Conservation (phyloP, 1,140 invertebrate species). For the Arctopsyche grandis region DNA sequence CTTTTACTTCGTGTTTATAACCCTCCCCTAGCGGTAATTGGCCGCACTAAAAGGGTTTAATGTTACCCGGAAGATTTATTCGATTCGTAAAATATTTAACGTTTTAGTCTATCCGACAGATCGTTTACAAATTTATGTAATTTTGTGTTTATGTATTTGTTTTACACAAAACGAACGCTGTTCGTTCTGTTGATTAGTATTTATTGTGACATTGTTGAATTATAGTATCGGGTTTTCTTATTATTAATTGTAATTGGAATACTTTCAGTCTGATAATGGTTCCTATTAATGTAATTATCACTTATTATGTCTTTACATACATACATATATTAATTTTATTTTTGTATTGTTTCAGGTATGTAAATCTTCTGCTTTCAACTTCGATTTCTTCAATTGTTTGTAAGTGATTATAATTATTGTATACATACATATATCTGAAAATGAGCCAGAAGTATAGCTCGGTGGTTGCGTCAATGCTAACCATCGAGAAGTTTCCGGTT, state of each 20-base stretch:
- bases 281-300: too few species aligned
- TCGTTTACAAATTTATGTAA: not conserved
- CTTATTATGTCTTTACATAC: too few species aligned
- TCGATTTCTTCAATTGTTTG: not conserved
- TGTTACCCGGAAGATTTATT: not conserved
- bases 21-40: not conserved
- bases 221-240: too few species aligned
- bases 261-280: too few species aligned
- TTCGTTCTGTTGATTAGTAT: not conserved
- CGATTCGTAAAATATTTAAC: not conserved
- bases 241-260: too few species aligned
- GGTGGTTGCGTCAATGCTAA: too few species aligned
- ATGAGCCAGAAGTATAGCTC: too few species aligned
- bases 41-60: conserved; percentile 2
- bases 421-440: too few species aligned
- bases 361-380: not conserved
- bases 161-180: not conserved
- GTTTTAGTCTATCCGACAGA: not conserved
- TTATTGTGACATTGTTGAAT: too few species aligned
- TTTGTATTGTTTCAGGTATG: not conserved
- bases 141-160: not conserved
- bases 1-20: too few species aligned
- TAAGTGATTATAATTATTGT: too few species aligned
- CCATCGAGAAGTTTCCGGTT: too few species aligned
- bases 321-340: not conserved